Evolutionary conservation across 2,113 vertebrate species (phyloP).

Genomic region (Bothrops jararaca): DNA sequence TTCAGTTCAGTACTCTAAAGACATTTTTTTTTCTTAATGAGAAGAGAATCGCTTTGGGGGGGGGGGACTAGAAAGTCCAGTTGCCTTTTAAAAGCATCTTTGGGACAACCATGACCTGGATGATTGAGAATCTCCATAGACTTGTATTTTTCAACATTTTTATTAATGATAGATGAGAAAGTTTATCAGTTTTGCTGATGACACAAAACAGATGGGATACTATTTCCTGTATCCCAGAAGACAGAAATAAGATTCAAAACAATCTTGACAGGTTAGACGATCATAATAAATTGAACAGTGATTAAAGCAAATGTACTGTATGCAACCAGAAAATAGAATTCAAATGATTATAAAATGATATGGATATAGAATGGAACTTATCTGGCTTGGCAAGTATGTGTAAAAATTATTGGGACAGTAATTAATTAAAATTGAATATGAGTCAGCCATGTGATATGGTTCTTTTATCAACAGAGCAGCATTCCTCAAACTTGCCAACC

Average conservation of each 20-base stretch:
- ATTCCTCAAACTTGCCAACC: neutral
- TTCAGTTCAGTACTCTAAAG: neutral
- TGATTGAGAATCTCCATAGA: neutral
- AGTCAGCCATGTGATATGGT: neutral
- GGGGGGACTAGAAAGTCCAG: no score
- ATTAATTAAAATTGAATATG: neutral
- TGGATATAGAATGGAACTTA: neutral
- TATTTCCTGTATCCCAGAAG: neutral
- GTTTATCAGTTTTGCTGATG: neutral
- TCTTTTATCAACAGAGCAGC: neutral
- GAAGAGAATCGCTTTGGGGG: no score
- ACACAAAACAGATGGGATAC: neutral
- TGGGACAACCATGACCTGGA: neutral
- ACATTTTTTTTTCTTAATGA: no score
- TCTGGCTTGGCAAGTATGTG: neutral
- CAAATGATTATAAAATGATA: neutral
- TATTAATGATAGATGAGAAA: neutral
- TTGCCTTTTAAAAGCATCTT: no score
- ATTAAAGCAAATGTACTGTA: neutral
- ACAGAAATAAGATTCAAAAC: neutral
- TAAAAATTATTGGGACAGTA: neutral
- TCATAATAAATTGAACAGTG: neutral
- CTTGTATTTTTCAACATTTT: neutral
- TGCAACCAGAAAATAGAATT: neutral
- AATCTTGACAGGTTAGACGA: neutral